These are phyloP conservation scores for Scleropages formosus DNA, from an alignment of 2,797 vertebrate genomes.

Conservation along the genomic window DNA sequence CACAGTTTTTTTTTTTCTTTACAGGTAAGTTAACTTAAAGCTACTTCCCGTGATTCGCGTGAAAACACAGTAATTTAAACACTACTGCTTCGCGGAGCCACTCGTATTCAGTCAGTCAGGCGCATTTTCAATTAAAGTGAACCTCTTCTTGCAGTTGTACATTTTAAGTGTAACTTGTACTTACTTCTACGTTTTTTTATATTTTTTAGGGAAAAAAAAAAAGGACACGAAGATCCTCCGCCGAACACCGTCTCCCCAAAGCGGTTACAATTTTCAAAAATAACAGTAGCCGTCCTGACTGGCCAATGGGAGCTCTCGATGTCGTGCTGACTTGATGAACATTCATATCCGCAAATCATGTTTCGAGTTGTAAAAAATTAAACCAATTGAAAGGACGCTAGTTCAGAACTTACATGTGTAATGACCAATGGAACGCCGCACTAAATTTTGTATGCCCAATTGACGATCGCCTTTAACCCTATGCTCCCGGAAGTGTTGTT, in stretches of 20 bases:
- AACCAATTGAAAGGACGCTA: background rate
- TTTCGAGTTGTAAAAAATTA: background rate
- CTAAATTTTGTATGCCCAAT: background rate
- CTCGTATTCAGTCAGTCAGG: too few relatives aligned
- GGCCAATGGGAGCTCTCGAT: conserved; percentile 51
- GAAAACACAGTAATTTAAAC: too few relatives aligned
- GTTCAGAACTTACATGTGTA: background rate
- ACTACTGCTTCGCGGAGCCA: too few relatives aligned
- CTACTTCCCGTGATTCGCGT: too few relatives aligned
- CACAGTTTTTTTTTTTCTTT: too few relatives aligned
- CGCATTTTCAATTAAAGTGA: too few relatives aligned
- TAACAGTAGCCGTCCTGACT: background rate
- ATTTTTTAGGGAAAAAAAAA: background rate
- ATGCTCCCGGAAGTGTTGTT: conserved; percentile 2
- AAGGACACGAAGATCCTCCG: background rate
- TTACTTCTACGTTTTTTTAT: conserved; percentile 15
- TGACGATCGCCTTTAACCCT: background rate
- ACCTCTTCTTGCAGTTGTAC: too few relatives aligned
- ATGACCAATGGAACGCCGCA: background rate
- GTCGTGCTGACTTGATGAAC: accelerated
- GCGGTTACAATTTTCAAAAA: conserved; percentile 23
- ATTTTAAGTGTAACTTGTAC: background rate
- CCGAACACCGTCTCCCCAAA: too few relatives aligned
- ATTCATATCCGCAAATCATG: background rate
- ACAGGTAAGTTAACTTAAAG: too few relatives aligned